Percentiles rank a stretch among this genome's conserved stretches.
Conservation (phyloP, 2,888 invertebrate genomes). For the Nineta flava region DNA sequence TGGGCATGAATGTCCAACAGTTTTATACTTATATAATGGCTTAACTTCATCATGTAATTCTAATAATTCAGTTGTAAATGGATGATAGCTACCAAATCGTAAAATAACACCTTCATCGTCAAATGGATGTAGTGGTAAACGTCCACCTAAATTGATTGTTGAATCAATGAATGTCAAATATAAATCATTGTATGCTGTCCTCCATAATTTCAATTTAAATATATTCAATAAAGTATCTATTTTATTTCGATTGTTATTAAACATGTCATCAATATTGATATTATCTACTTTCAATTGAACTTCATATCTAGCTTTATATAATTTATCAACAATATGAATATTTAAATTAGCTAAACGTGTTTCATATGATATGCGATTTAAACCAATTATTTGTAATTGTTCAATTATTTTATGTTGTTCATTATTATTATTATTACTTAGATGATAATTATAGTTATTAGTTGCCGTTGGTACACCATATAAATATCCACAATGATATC, state of each 20-base stretch:
- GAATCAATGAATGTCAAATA: constrained; percentile 74
- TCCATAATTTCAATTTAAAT: constrained; percentile 63
- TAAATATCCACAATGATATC: constrained; percentile 61
- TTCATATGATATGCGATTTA: constrained; percentile 64
- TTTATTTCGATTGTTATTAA: constrained; percentile 39
- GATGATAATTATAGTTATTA: background rate
- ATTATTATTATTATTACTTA: background rate
- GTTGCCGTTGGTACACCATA: constrained; percentile 53
- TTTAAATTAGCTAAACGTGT: constrained; percentile 46
- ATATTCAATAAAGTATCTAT: constrained; percentile 63
- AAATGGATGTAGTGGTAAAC: constrained; percentile 63
- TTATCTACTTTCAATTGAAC: constrained; percentile 81
- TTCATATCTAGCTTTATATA: constrained; percentile 52
- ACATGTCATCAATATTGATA: constrained; percentile 73
- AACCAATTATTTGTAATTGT: constrained; percentile 55
- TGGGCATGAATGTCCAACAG: constrained; percentile 51
- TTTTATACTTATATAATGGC: constrained; percentile 46
- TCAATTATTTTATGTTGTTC: constrained; percentile 24
- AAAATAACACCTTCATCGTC: constrained; percentile 78
- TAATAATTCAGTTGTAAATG: constrained; percentile 53
- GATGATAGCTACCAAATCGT: constrained; percentile 57
- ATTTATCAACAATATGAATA: constrained; percentile 47
- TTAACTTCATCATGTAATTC: constrained; percentile 65
- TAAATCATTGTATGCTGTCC: constrained; percentile 53
- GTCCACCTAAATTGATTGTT: constrained; percentile 69